Conservation (phyloP, 2,888 invertebrate species). For the Caenorhabditis auriculariae region DNA sequence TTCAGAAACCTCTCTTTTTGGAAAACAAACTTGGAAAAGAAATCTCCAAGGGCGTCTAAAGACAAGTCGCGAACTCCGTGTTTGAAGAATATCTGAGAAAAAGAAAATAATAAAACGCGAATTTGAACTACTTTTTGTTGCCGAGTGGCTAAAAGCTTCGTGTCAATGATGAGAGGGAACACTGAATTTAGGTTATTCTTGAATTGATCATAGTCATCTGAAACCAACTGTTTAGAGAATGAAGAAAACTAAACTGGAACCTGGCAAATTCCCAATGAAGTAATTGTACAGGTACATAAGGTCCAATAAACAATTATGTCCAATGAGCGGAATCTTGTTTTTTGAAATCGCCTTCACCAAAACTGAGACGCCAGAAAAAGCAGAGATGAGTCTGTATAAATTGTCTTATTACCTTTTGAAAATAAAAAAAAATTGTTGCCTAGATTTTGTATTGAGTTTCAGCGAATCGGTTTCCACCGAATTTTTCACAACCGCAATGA, state of each 20-base stretch:
- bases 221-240: not conserved
- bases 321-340: slow-evolving; percentile 10
- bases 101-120: too few relatives aligned
- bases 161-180: slow-evolving; percentile 10
- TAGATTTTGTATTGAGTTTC: too few relatives aligned
- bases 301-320: slow-evolving; percentile 21
- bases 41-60: slow-evolving; percentile 10
- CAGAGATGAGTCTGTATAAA: not conserved
- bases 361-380: slow-evolving; percentile 10
- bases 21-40: too few relatives aligned
- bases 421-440: too few relatives aligned
- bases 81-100: too few relatives aligned
- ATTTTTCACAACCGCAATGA: too few relatives aligned
- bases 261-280: slow-evolving; percentile 10
- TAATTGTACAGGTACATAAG: slow-evolving; percentile 21
- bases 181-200: slow-evolving; percentile 8
- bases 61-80: slow-evolving; percentile 7
- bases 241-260: not conserved
- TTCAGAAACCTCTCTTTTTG: too few relatives aligned
- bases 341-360: slow-evolving; percentile 4
- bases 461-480: too few relatives aligned
- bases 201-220: slow-evolving; percentile 11
- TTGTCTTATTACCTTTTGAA: not conserved
- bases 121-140: too few relatives aligned
- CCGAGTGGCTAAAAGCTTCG: slow-evolving; percentile 17